A percentile compares a stretch with the other conserved stretches of the same genome.
Evolutionary conservation across 2,113 vertebrate species (phyloP).

Genomic region (Leiothrix lutea): DNA sequence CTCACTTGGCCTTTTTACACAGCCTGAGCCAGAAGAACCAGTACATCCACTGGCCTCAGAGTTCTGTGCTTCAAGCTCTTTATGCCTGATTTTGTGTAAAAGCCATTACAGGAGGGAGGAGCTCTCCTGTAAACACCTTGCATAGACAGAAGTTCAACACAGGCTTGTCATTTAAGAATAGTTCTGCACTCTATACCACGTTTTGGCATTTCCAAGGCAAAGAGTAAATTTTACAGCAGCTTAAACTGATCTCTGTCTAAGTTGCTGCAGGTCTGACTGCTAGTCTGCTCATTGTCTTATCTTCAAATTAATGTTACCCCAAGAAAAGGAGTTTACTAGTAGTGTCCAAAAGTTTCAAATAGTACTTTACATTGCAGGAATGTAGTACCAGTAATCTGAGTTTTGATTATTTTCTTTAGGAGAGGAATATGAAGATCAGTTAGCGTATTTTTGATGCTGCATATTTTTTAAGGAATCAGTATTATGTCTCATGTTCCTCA

Average conservation of each 20-base stretch:
- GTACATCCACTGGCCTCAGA: not conserved
- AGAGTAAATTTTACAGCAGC: not conserved
- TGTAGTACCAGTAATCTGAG: not conserved
- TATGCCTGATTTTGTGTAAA: not conserved
- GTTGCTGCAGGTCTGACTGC: not conserved
- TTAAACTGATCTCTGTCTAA: not conserved
- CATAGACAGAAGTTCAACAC: not conserved
- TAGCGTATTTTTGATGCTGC: not conserved
- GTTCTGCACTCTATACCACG: not conserved
- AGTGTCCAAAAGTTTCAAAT: not conserved
- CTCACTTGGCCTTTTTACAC: not conserved
- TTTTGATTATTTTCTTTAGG: not conserved
- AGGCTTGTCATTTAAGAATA: not conserved
- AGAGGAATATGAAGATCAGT: not conserved
- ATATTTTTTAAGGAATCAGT: not conserved
- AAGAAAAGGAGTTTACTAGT: not conserved
- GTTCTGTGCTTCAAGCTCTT: not conserved
- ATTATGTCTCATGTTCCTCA: not conserved
- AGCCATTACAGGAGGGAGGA: not conserved
- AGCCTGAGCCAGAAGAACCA: not conserved
- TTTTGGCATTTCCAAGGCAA: not conserved
- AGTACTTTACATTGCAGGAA: not conserved
- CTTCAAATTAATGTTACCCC: conserved; percentile 2
- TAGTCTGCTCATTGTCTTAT: not conserved
- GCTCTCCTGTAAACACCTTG: not conserved